A percentile compares a stretch with the other conserved stretches of the same genome.
Conservation (phyloP, 2,797 vertebrate species). For the Ceryle rudis region DNA sequence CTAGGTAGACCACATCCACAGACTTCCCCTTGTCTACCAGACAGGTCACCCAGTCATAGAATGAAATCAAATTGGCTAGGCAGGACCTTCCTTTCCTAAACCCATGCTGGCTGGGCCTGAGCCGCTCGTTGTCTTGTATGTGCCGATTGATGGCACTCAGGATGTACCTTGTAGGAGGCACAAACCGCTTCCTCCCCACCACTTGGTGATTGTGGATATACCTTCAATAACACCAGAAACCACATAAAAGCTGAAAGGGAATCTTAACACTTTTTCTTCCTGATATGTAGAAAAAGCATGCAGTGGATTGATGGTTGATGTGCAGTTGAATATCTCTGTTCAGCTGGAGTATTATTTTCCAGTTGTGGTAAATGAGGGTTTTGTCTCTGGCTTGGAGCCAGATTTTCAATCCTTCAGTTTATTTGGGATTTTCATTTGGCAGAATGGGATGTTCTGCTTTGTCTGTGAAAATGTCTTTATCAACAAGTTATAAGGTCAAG, state of each 20-base stretch:
- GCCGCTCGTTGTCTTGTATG: too few species aligned
- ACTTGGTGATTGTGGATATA: not conserved
- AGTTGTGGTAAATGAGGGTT: not conserved
- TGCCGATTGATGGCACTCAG: too few species aligned
- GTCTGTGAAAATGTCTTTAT: constrained; percentile 48
- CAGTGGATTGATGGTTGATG: not conserved
- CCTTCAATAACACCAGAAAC: not conserved
- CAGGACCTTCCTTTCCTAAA: too few species aligned
- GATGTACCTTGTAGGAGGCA: not conserved
- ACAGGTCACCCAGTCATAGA: too few species aligned
- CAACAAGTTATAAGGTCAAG: constrained; percentile 53
- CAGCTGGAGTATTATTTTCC: not conserved
- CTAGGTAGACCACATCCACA: too few species aligned
- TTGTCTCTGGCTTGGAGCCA: constrained; percentile 35
- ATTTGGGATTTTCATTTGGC: constrained; percentile 60
- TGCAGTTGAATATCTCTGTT: not conserved
- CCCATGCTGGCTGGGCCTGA: too few species aligned
- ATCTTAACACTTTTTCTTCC: not conserved
- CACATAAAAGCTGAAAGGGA: not conserved
- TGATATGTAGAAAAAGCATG: not conserved
- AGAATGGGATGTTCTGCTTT: constrained; percentile 6
- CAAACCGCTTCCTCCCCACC: not conserved
- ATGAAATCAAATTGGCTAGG: too few species aligned
- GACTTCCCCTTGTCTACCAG: too few species aligned
- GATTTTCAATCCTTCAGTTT: constrained; percentile 53